Percentiles rank a stretch among this genome's conserved stretches.
phyloP scores from a whole-genome alignment of 2,113 vertebrate genomes.

The human region GRCh38 chr12:52333501-52334000 shows the following conservation, averaged over 20 bases:
- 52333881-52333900: neutral
- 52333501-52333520: neutral
- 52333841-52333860: neutral
- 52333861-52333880: neutral
- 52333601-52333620: neutral
- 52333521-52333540: neutral
- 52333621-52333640: neutral
- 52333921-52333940: neutral
- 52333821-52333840: neutral
- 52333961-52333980: neutral
- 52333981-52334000: neutral
- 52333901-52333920: neutral
- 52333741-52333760: neutral
- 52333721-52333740: neutral
- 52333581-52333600: neutral
- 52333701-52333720: accelerated
- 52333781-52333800: neutral
- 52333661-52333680: neutral
- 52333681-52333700: neutral
- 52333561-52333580: neutral
- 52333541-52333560: neutral
- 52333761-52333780: neutral
- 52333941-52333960: neutral
- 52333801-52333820: neutral
- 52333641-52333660: neutral